Base-by-base conservation (phyloP, 2,888 invertebrate genomes). In the Tyria jacobaeae region DNA sequence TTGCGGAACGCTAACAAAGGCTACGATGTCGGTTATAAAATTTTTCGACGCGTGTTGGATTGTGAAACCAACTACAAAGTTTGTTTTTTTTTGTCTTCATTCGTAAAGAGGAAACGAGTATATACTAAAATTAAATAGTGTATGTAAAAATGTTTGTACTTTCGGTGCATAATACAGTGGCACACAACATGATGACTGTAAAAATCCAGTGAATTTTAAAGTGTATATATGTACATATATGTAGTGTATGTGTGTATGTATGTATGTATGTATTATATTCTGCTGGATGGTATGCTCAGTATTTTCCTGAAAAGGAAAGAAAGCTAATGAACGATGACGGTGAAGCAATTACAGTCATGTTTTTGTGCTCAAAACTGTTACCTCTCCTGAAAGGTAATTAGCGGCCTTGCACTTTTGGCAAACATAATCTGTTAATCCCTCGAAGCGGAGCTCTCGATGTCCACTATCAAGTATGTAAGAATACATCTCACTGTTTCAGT, bases 51-150 rank as follows among this genome's bases (percentile, higher is more conserved):
- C 78, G 78, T 79, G 79, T 78, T 75, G 76, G 60, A 76, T 78
- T 77, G 79, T 73, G 68, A 71, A 80, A 73, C 53, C 25, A 68
- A 60, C 73, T 73, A 66, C 81, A 74, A 84, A 85, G 78, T 84
- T 81, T 80, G 79, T 83, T 84, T 83, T 78, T 80, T 80, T 82
- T 84, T 76, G 82, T 81, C 75, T 81, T 80, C 71, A 62, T 75
- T 73, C 65, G 66, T 64, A 64, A 27, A 65, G 57, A 55, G 54
- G 64, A 31, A 67, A 63, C 39, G 3, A 41, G 1, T 17, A 39
- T 21, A 44, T 21, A 21, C 21, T 17, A 44, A 12, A 21, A 2
- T 17, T 4, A 12, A 21, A 21, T 21, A 64, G 61, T 71, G 70
- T 56, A 59, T 66, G 35, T 60, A 53, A 60, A 52, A 39, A 21